Evolutionary conservation across 2,888 invertebrate species (phyloP).

Genomic region (Lamellibrachia columna): DNA sequence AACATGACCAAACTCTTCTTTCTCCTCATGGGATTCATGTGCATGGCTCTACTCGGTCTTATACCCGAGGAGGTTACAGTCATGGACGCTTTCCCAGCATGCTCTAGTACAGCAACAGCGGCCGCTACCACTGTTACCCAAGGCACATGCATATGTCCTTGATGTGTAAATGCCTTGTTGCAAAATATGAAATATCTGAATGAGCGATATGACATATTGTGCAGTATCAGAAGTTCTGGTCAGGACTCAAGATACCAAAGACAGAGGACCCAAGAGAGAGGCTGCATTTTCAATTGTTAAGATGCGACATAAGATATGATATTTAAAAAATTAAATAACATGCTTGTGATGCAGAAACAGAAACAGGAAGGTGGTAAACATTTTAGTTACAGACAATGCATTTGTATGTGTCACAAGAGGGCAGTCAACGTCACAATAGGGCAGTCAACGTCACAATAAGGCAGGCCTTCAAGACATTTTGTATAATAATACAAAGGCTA

Average conservation of each 20-base stretch:
- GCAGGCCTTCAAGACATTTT: background rate
- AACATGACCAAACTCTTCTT: slow-evolving; percentile 21
- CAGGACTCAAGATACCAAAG: background rate
- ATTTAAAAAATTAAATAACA: background rate
- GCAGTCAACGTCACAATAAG: background rate
- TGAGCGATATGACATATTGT: background rate
- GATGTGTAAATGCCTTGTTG: background rate
- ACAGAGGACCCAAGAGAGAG: background rate
- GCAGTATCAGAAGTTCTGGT: background rate
- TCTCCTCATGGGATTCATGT: slow-evolving; percentile 13
- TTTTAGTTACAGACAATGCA: background rate
- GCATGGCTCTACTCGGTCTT: slow-evolving; percentile 23
- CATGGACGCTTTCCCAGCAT: background rate
- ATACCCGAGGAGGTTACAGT: slow-evolving; percentile 22
- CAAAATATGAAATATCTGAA: background rate
- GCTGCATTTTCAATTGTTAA: background rate
- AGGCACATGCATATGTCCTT: background rate
- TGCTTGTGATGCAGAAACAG: background rate
- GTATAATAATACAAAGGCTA: background rate
- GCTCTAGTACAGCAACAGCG: background rate
- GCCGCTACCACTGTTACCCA: background rate
- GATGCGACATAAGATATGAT: background rate
- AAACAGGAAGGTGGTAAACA: background rate
- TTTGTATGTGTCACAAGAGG: background rate
- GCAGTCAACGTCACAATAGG: background rate